Base-by-base conservation (phyloP, 2,888 invertebrate species). In the Acheta domesticus region DNA sequence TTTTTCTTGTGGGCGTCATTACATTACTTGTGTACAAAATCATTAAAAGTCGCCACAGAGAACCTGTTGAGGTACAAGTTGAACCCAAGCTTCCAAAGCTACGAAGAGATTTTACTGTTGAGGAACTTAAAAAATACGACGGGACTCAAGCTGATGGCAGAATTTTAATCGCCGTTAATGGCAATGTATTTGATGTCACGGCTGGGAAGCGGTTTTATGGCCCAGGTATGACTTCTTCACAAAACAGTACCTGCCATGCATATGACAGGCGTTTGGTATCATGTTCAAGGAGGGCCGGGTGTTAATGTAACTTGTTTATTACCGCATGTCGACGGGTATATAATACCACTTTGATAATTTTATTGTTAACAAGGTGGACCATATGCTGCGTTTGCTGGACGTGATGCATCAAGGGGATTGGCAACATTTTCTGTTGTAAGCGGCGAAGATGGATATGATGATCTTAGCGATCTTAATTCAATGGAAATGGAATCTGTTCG, bases 181-280 rank as follows among this genome's bases (percentile, higher is more conserved):
- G 97, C 48, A 96, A 92, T 89, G 94, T 99, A 78, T 99, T 96
- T 88, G 98, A 99, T 88, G 97, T 94, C 83, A 97, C 98, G 75
- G 92, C 91, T 86, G 97, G 96, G 81, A 94, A 93, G 85, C 90
- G 92, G 82, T 97, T 96, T 87, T 98, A 98, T 88, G 98, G 98
- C 36, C 97, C 97, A 88, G 97, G 98, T 97, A 89, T 86, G 85
- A 84, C 78, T 78, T 49, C 1, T 75, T 75, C 20, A 12, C 73
- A 73, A 20, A 62, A 62, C 62, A 62, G 14, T 3, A 11, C 62
- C 16, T n/a, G 62, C n/a, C n/a, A 62, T 14, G 62, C n/a, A 62
- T 14, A 19, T 62, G 62, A 19, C 14, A n/a, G 14, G 14, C n/a
- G 62, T n/a, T 62, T 62, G 8, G 16, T 62, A 62, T 62, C 62